Percentiles rank a stretch among this genome's conserved stretches.
phyloP scores from a whole-genome alignment of 1,140 invertebrate species.

The Thaumatotibia leucotreta region DNA sequence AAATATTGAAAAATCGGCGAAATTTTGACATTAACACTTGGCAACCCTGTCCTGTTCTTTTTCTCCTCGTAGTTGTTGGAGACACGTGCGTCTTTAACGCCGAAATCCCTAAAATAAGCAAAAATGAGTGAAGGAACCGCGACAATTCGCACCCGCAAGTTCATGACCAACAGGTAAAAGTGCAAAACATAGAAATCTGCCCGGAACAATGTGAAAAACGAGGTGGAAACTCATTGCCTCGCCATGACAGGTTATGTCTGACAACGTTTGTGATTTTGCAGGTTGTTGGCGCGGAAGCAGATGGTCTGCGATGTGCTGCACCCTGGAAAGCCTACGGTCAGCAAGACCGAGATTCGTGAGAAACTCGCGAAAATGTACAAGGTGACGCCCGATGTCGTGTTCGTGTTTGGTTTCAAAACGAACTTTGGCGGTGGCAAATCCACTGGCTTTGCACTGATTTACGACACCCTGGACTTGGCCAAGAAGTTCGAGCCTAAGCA shows the following conservation, averaged over 20 bases:
- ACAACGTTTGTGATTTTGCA: constrained; percentile 64
- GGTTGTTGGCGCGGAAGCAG: constrained; percentile 97
- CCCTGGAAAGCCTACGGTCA: constrained; percentile 95
- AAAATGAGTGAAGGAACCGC: constrained; percentile 82
- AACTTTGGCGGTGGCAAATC: constrained; percentile 99
- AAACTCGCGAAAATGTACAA: constrained; percentile 98
- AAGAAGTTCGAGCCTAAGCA: constrained; percentile 99
- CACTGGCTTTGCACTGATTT: constrained; percentile 97
- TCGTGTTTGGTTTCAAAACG: constrained; percentile 98
- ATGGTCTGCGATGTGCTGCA: constrained; percentile 99
- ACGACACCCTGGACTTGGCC: constrained; percentile 97
- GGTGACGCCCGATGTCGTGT: constrained; percentile 96
- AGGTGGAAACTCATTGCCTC: constrained; percentile 27
- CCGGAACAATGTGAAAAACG: constrained; percentile 24
- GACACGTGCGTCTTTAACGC: constrained; percentile 71
- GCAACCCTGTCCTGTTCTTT: constrained; percentile 63
- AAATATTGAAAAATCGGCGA: neutral
- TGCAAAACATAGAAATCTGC: constrained; percentile 30
- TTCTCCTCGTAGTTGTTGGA: constrained; percentile 59
- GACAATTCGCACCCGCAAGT: constrained; percentile 98
- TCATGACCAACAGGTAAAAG: constrained; percentile 94
- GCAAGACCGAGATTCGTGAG: constrained; percentile 98
- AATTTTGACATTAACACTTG: constrained; percentile 23
- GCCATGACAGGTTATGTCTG: constrained; percentile 65
- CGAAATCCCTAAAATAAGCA: constrained; percentile 64